Percentiles rank a stretch among this genome's conserved stretches.
Evolutionary conservation across 1,140 invertebrate species (phyloP).

Genomic region (Chionoecetes opilio): DNA sequence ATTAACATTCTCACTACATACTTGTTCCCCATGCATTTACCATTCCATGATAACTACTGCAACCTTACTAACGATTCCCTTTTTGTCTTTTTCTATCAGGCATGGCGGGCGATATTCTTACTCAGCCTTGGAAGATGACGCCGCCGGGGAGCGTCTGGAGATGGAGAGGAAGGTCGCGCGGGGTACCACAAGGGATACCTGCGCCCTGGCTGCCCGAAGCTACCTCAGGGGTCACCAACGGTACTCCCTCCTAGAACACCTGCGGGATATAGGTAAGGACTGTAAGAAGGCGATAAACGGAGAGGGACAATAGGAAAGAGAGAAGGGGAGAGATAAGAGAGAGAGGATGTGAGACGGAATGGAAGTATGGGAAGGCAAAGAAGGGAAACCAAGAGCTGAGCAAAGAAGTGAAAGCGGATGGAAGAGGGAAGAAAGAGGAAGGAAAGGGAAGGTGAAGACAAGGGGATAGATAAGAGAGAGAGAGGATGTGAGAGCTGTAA

Average conservation of each 20-base stretch:
- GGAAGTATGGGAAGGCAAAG: no score
- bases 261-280: slow-evolving; percentile 89
- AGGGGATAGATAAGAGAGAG: no score
- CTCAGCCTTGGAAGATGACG: slow-evolving; percentile 87
- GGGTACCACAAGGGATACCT: slow-evolving; percentile 79
- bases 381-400: no score
- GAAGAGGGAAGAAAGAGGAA: no score
- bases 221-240: slow-evolving; percentile 87
- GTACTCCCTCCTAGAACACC: slow-evolving; percentile 90
- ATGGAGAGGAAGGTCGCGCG: slow-evolving; percentile 86
- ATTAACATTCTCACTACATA: background rate
- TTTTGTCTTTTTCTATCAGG: slow-evolving; percentile 82
- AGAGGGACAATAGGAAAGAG: background rate
- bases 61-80: background rate
- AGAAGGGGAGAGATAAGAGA: background rate
- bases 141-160: slow-evolving; percentile 86
- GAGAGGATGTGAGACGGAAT: background rate
- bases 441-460: no score
- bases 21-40: no score
- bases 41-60: background rate
- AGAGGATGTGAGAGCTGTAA: no score
- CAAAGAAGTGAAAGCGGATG: no score
- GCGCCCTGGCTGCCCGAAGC: slow-evolving; percentile 85
- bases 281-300: background rate
- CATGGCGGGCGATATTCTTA: slow-evolving; percentile 88